Evolutionary conservation across 2,888 invertebrate genomes (phyloP).

Genomic region (Lissocephala sabroskyi): DNA sequence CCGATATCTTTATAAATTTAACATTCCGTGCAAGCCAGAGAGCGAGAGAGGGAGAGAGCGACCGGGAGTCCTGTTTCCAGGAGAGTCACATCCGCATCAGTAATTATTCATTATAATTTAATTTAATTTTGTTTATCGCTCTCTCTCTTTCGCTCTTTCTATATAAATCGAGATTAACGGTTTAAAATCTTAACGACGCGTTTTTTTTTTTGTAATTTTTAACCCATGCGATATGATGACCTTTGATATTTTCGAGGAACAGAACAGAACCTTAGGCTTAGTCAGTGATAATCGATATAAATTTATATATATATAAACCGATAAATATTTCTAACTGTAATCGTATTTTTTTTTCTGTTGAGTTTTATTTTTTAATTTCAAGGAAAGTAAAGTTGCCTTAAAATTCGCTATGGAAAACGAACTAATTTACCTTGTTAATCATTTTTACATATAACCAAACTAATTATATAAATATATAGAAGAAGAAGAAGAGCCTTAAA

Average conservation of each 20-base stretch:
- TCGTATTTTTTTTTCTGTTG: constrained; percentile 28
- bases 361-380: too few species aligned
- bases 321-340: constrained; percentile 16
- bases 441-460: neutral
- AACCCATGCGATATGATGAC: constrained; percentile 48
- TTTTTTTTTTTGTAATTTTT: constrained; percentile 21
- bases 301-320: constrained; percentile 14
- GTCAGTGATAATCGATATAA: constrained; percentile 41
- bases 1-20: constrained; percentile 25
- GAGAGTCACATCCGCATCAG: constrained; percentile 64
- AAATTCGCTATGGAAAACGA: constrained; percentile 4
- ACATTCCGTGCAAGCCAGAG: constrained; percentile 39
- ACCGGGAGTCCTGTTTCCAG: constrained; percentile 32
- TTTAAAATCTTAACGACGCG: constrained; percentile 17
- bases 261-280: constrained; percentile 43
- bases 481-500: constrained; percentile 5
- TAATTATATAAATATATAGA: constrained; percentile 20
- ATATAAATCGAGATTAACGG: constrained; percentile 5
- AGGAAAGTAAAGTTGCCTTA: constrained; percentile 44
- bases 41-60: constrained; percentile 28
- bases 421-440: constrained; percentile 19
- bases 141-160: neutral
- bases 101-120: constrained; percentile 68
- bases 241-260: constrained; percentile 50
- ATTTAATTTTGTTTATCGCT: constrained; percentile 22